Conservation (phyloP, 1,140 invertebrate species). For the Pentalonia nigronervosa region DNA sequence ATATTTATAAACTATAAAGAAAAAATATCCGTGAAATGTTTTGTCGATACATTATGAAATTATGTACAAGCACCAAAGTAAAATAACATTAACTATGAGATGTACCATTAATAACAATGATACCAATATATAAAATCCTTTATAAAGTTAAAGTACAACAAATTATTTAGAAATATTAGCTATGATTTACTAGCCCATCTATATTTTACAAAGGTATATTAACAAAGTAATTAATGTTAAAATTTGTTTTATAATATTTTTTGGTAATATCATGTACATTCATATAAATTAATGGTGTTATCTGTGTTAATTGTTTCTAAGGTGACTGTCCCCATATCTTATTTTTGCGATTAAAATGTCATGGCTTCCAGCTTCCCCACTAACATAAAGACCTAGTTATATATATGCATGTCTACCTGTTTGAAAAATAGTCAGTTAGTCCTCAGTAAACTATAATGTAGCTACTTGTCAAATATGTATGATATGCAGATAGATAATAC, state of each 20-base stretch:
- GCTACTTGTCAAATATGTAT: not conserved
- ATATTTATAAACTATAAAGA: not conserved
- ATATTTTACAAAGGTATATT: no score
- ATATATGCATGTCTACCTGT: not conserved
- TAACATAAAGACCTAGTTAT: not conserved
- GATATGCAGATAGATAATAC: not conserved
- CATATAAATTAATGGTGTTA: no score
- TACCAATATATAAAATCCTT: not conserved
- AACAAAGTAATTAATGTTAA: no score
- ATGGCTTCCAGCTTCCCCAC: not conserved
- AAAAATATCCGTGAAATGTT: not conserved
- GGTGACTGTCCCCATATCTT: not conserved
- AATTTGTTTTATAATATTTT: no score
- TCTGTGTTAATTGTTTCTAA: no score
- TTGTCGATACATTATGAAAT: not conserved
- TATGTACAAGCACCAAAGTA: not conserved
- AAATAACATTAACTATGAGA: not conserved
- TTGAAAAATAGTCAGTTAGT: not conserved
- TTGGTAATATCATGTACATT: no score
- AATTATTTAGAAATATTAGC: not conserved
- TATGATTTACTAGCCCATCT: not conserved
- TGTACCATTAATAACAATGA: not conserved
- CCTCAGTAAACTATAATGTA: not conserved
- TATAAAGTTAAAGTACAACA: not conserved
- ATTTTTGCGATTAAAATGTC: not conserved